Base-by-base conservation (phyloP, 2,888 invertebrate genomes). In the Harmothoe impar region DNA sequence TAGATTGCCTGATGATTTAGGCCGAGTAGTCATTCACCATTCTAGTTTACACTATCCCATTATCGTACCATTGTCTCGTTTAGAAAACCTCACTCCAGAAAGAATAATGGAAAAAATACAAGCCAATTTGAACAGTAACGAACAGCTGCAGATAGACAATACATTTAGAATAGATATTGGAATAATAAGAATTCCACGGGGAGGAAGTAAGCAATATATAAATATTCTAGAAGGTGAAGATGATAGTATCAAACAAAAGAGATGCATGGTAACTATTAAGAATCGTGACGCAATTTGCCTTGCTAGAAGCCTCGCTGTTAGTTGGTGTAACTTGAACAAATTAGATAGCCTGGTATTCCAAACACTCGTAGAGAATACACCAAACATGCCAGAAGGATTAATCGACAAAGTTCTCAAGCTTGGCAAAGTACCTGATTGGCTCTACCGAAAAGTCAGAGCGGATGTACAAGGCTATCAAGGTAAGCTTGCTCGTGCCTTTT, bases 151-250 rank as follows among this genome's bases (percentile, higher is more conserved):
- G 29, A 25, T 72, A 15, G 29, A 72, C 23, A 7, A 72, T 7
- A 25, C 72, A 25, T 72, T 72, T 72, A n/a, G 72, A n/a, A 72
- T 72, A 15, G 72, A 72, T n/a, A 29, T 72, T n/a, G 72, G 72
- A 10, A 72, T 72, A 7, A 72, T 72, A 7, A n/a, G 72, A 72
- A n/a, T 72, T 25, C 72, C 72, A 10, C 10, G 72, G n/a, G 72
- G 72, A 10, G 72, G 25, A n/a, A 29, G 25, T 29, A 72, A 29
- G n/a, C 10, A 10, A 12, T 29, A 72, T n/a, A 72, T 72, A 10
- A 72, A 72, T 72, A 15, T 12, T 25, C 29, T 72, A 10, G 23
- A 10, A 12, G 72, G n/a, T n/a, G 72, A 72, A 12, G 29, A 72
- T 12, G 7, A 15, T n/a, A 72, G 72, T 72, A n/a, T 72, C 29